A percentile compares a stretch with the other conserved stretches of the same genome.
These are phyloP conservation scores for Pteropus rufus DNA, from an alignment of 2,797 vertebrate species.

Conservation along the genomic window DNA sequence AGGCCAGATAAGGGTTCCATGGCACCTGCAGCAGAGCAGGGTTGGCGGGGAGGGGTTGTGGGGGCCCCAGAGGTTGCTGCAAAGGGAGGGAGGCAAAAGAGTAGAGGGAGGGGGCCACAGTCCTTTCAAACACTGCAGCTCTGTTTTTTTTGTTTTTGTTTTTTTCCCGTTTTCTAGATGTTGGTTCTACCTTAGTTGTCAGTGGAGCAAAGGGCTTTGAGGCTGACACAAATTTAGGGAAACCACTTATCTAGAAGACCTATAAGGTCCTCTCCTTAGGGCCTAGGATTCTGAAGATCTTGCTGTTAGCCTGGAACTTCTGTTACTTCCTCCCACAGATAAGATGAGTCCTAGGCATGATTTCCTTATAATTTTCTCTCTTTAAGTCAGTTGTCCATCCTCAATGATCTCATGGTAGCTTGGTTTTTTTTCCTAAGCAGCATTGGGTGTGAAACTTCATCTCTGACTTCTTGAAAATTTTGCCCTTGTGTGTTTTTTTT, in stretches of 20 bases:
- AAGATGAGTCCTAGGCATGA: not conserved
- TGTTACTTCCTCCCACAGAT: not conserved
- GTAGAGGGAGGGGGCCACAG: too few relatives aligned
- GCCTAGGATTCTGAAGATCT: not conserved
- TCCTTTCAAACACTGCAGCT: not conserved
- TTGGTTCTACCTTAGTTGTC: not conserved
- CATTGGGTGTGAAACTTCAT: not conserved
- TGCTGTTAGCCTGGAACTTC: too few relatives aligned
- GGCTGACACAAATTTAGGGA: not conserved
- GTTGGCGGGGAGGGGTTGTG: rapidly evolving
- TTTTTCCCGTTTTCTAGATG: not conserved
- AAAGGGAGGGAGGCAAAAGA: not conserved
- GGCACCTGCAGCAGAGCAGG: too few relatives aligned
- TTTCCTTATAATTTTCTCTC: not conserved
- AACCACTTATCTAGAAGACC: not conserved
- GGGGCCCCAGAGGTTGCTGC: not conserved
- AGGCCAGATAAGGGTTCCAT: not conserved
- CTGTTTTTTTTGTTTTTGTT: not conserved
- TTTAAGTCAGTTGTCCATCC: not conserved
- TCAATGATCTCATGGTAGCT: not conserved
- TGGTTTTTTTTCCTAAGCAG: not conserved
- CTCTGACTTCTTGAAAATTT: not conserved
- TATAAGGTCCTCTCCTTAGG: not conserved
- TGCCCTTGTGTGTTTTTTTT: not conserved
- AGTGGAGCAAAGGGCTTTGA: not conserved